These are phyloP conservation scores for Melanaphis sacchari DNA, from an alignment of 1,140 invertebrate species.

Conservation along the genomic window DNA sequence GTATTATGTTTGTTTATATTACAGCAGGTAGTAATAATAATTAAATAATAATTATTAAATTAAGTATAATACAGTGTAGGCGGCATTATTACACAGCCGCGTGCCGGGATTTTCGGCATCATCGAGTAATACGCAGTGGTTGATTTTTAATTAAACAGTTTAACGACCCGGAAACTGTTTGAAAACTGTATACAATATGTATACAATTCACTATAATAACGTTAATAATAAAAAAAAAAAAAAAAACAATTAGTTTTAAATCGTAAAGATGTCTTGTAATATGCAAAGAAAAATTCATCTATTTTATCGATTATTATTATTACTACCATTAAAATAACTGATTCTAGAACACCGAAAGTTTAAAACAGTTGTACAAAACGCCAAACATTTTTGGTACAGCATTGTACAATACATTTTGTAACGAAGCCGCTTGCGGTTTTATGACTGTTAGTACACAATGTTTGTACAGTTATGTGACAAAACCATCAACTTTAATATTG, in stretches of 20 bases:
- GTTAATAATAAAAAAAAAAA: not conserved
- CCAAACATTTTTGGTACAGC: no score
- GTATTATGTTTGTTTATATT: not conserved
- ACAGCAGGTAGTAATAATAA: not conserved
- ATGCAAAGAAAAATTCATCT: no score
- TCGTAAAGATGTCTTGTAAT: not conserved
- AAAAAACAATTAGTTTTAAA: not conserved
- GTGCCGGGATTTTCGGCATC: not conserved
- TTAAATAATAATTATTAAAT: not conserved
- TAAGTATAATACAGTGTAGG: not conserved
- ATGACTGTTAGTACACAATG: no score
- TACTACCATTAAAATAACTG: not conserved
- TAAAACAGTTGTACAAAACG: no score
- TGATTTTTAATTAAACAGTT: conserved; percentile 5
- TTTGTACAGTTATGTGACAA: no score
- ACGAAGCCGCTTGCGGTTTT: no score
- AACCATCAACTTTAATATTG: no score
- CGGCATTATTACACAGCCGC: not conserved
- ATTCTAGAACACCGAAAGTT: no score
- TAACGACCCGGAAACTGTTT: conserved; percentile 6
- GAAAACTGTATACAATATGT: not conserved
- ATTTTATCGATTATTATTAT: not conserved
- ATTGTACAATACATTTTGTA: no score
- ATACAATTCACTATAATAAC: not conserved
- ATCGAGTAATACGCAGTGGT: not conserved